Conservation (phyloP, 2,113 vertebrate species). For the Phalacrocorax aristotelis region DNA sequence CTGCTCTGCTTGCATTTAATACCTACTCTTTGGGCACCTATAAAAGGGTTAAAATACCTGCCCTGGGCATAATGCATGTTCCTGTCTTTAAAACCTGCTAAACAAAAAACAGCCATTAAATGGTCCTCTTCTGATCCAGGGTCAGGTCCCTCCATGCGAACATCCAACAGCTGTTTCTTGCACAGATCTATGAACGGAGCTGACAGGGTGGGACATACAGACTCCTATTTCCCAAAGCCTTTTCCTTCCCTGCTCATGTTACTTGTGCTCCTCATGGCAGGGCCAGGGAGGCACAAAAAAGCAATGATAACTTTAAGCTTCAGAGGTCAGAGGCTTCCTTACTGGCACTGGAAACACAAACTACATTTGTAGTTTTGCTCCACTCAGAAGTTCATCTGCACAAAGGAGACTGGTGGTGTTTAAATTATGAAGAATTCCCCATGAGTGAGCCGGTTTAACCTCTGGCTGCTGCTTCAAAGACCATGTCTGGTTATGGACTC, state of each 20-base stretch:
- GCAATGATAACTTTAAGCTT: neutral
- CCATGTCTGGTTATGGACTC: neutral
- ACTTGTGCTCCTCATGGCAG: neutral
- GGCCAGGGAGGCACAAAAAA: neutral
- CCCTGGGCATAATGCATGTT: neutral
- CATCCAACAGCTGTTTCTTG: neutral
- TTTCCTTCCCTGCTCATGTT: neutral
- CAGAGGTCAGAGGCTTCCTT: neutral
- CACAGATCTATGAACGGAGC: neutral
- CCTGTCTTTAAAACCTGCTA: neutral
- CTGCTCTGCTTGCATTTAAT: neutral
- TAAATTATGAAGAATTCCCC: neutral
- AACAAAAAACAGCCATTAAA: neutral
- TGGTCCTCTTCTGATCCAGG: neutral
- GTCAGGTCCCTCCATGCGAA: neutral
- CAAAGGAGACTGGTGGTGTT: neutral
- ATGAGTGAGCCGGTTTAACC: neutral
- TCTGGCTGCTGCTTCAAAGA: slow-evolving; percentile 33
- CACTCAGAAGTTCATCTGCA: neutral
- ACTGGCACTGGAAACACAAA: neutral
- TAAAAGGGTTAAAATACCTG: neutral
- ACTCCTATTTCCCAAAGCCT: neutral
- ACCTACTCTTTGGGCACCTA: neutral
- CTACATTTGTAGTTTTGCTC: neutral
- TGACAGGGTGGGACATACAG: neutral